A percentile compares a stretch with the other conserved stretches of the same genome.
These are phyloP conservation scores for Drosophila fuyamai DNA, from an alignment of 1,140 invertebrate genomes.

Conservation along the genomic window DNA sequence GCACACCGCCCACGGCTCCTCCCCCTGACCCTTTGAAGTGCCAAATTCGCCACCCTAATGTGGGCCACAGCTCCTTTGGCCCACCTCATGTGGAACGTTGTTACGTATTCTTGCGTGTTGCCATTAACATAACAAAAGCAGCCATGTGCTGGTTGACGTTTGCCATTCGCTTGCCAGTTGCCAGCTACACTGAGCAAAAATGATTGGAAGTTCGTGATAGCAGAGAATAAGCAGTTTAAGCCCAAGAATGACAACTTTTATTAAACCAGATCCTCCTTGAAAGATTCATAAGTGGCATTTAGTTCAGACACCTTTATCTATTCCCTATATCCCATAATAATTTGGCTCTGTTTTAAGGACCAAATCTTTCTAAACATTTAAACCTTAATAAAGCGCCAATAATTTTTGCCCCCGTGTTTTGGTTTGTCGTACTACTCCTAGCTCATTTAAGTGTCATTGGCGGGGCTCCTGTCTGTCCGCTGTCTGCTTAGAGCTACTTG, in stretches of 20 bases:
- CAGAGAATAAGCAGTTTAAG: neutral
- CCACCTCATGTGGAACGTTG: slow-evolving; percentile 66
- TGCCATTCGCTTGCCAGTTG: slow-evolving; percentile 36
- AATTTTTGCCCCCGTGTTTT: neutral
- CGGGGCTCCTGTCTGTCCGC: slow-evolving; percentile 29
- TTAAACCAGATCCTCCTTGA: neutral
- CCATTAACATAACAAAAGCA: slow-evolving; percentile 83
- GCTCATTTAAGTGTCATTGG: slow-evolving; percentile 60
- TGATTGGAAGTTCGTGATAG: neutral
- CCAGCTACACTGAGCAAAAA: slow-evolving; percentile 11
- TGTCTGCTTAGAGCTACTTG: slow-evolving; percentile 63
- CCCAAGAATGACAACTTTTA: neutral
- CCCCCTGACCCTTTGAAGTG: slow-evolving; percentile 57
- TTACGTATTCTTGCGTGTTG: slow-evolving; percentile 63
- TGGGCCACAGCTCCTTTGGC: slow-evolving; percentile 28
- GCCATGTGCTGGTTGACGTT: no score
- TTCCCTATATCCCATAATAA: no score
- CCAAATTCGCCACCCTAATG: slow-evolving; percentile 55
- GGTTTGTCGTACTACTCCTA: slow-evolving; percentile 54
- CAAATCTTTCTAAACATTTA: neutral
- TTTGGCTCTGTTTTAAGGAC: neutral
- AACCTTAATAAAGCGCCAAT: neutral
- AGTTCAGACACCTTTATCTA: no score
- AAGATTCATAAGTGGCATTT: no score
- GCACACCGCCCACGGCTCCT: slow-evolving; percentile 4